phyloP scores from a whole-genome alignment of 1,140 invertebrate species.

The Panagrolaimus sp. region DNA sequence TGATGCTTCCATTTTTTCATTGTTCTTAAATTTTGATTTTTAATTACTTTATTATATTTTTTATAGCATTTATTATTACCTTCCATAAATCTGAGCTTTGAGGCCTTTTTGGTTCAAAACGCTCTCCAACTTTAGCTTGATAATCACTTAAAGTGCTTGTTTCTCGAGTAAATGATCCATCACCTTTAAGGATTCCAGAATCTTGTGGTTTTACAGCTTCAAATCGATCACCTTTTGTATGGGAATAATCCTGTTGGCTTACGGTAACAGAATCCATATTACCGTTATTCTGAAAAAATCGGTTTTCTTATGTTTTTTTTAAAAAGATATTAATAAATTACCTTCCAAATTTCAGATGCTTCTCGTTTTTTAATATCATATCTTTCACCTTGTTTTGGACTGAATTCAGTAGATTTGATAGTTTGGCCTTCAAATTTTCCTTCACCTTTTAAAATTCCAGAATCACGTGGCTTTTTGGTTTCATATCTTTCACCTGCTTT shows the following conservation, averaged over 20 bases:
- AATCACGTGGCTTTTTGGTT: background rate
- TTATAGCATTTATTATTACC: background rate
- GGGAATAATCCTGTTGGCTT: constrained; percentile 9
- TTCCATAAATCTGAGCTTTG: constrained; percentile 13
- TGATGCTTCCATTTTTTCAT: background rate
- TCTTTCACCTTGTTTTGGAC: constrained; percentile 12
- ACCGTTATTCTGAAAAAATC: constrained; percentile 10
- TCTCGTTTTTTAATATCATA: constrained; percentile 18
- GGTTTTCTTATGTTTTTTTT: background rate
- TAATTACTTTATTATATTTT: background rate
- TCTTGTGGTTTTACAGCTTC: constrained; percentile 7
- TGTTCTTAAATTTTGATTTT: background rate
- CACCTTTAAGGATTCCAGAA: background rate
- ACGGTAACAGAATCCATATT: constrained; percentile 16
- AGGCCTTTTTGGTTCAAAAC: background rate
- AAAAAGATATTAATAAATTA: background rate
- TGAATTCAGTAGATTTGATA: background rate
- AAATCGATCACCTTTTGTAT: constrained; percentile 11
- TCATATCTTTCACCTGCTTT: background rate
- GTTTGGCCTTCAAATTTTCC: constrained; percentile 14
- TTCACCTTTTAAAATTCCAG: constrained; percentile 3
- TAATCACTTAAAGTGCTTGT: background rate
- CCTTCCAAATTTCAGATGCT: constrained; percentile 17
- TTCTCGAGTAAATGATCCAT: background rate
- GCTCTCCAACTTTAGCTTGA: background rate